Evolutionary conservation across 1,140 invertebrate genomes (phyloP), one percentile per base, ranked within the genome.

Genomic region (Conopomorpha cramerella): DNA sequence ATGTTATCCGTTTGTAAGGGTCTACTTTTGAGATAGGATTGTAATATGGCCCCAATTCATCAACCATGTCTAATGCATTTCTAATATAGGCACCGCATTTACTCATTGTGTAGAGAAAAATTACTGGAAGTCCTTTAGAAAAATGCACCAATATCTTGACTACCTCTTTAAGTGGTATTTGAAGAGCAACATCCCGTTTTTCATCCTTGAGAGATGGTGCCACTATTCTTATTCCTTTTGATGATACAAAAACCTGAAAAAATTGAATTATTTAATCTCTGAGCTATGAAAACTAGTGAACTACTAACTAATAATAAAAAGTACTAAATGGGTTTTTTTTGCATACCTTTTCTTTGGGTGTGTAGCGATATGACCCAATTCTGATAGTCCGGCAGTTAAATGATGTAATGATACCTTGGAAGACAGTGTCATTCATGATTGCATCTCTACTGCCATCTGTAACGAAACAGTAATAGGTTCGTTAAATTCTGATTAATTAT

Each of bases 351-450:
- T 88, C 86, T 33, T 68, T 79, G 23, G 88, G 85, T 44, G 82
- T 66, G 58, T 86, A 90, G 76, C 86, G 87, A 53, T 89, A 89
- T 3, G 88, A 89, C 30, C 89, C 89, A 59, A 92, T 87, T 45
- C 89, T 81, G 42, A 91, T 83, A n/a, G 87, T 88, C 39, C 87
- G 76, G 65, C 89, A 92, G 6, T 77, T 68, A 6, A 89, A 49
- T 13, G 77, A 62, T 1, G 80, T 81, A 35, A 73, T 71, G 28
- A 72, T 31, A 8, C 55, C 61, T 49, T 51, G 55, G 40, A 13
- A 30, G 26, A 33, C 35, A 50, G 14, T 51, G 57, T 28, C 43
- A n/a, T n/a, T n/a, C n/a, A n/a, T 59, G 7, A 71, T 58, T 36
- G 67, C 72, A 41, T 77, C 72, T 66, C 68, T 65, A 40, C 62